These are phyloP conservation scores for Scotopteryx bipunctaria DNA, from an alignment of 2,888 invertebrate species.

Conservation along the genomic window DNA sequence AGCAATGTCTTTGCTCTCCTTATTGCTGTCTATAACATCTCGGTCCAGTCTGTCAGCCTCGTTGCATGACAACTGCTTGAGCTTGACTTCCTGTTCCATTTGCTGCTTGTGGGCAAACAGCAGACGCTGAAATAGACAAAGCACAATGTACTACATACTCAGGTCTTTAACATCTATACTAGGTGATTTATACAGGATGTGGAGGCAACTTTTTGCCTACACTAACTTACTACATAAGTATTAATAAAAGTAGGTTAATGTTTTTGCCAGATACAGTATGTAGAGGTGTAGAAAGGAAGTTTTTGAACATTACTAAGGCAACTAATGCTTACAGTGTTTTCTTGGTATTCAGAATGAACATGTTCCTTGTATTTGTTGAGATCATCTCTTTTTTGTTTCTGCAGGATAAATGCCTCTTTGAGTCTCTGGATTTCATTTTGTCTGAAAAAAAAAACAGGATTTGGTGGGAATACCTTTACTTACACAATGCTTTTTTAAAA, in stretches of 20 bases:
- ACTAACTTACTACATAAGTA: too few species aligned
- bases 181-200: too few species aligned
- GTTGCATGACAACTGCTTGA: conserved; percentile 73
- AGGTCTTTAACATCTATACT: too few species aligned
- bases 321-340: conserved; percentile 68
- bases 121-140: conserved; percentile 74
- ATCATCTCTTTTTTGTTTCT: conserved; percentile 69
- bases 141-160: background rate
- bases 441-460: conserved; percentile 51
- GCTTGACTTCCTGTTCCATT: conserved; percentile 86
- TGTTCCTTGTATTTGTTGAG: conserved; percentile 71
- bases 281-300: too few species aligned
- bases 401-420: conserved; percentile 63
- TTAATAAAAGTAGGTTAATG: too few species aligned
- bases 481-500: background rate
- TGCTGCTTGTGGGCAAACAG: conserved; percentile 87
- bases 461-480: background rate
- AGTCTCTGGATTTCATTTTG: conserved; percentile 73
- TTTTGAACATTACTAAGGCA: conserved; percentile 1
- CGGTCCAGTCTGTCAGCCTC: conserved; percentile 73
- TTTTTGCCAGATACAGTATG: background rate
- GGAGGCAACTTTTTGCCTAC: too few species aligned
- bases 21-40: conserved; percentile 71
- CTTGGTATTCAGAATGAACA: conserved; percentile 75
- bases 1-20: conserved; percentile 71